Base-by-base conservation (phyloP, 1,140 invertebrate genomes). In the Conus ventricosus region DNA sequence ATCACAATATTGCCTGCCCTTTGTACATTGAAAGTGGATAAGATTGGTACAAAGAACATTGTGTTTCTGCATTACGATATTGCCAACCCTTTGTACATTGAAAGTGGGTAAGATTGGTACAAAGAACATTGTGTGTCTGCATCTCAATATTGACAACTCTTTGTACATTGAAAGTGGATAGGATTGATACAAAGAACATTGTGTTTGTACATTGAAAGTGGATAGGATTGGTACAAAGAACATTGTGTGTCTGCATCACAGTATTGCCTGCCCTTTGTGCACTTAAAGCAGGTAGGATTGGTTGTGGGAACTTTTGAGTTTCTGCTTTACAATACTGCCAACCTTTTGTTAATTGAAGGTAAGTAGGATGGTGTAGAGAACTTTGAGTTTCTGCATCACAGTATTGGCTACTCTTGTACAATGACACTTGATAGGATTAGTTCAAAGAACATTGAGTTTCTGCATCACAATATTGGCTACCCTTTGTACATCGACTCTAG, bases 381-480 rank as follows among this genome's bases (percentile, higher is more conserved):
- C n/a, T n/a, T n/a, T n/a, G n/a, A n/a, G n/a, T n/a, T n/a, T n/a
- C n/a, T n/a, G n/a, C n/a, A n/a, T n/a, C n/a, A n/a, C n/a, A n/a
- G n/a, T n/a, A n/a, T n/a, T n/a, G n/a, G n/a, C n/a, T n/a, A n/a
- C n/a, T n/a, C n/a, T n/a, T n/a, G n/a, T n/a, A n/a, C n/a, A n/a
- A n/a, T n/a, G n/a, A n/a, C n/a, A n/a, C n/a, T n/a, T n/a, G n/a
- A n/a, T n/a, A n/a, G n/a, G 39, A 3, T 39, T 39, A 3, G 39
- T 39, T 39, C 3, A 39, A 3, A 39, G 39, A 39, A 39, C 39
- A 39, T 39, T 96, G 99, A 99, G 95, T 95, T 99, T 60, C 98
- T 99, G 78, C 98, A 99, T 95, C 99, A 99, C 95, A 99, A 99
- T 94, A 99, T 99, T 93, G 98, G 99, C 0, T 99, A 99, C 95